A percentile compares a stretch with the other conserved stretches of the same genome.
Conservation (phyloP, 2,888 invertebrate species). For the Zhuqinia jingwanae region DNA sequence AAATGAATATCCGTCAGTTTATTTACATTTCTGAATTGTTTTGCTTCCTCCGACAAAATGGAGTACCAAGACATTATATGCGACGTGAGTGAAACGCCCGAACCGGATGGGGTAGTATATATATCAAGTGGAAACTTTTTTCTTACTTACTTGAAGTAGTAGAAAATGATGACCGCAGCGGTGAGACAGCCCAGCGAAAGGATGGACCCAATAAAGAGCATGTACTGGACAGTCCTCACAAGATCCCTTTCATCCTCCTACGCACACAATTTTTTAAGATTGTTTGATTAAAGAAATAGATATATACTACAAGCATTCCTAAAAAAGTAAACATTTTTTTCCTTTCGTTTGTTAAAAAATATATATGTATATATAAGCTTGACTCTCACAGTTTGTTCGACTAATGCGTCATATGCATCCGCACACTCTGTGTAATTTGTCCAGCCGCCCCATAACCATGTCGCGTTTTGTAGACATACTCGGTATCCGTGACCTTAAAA, state of each 20-base stretch:
- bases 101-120: no score
- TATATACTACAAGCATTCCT: background rate
- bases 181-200: constrained; percentile 81
- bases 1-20: no score
- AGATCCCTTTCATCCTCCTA: constrained; percentile 70
- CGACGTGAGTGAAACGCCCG: no score
- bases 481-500: constrained; percentile 39
- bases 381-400: constrained; percentile 45
- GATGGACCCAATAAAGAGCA: constrained; percentile 81
- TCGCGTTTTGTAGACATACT: constrained; percentile 78
- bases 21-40: no score
- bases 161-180: constrained; percentile 81
- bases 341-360: background rate
- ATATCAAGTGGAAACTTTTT: no score
- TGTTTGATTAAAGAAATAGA: background rate
- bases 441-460: constrained; percentile 80
- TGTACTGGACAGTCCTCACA: constrained; percentile 80
- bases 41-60: no score
- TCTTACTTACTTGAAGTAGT: constrained; percentile 81
- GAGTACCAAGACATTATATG: no score
- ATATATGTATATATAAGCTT: background rate
- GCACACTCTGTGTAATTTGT: constrained; percentile 80
- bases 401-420: constrained; percentile 63
- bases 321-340: no score
- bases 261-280: no score